These are phyloP conservation scores for Hypercompe scribonia DNA, from an alignment of 2,888 invertebrate species.

Conservation along the genomic window DNA sequence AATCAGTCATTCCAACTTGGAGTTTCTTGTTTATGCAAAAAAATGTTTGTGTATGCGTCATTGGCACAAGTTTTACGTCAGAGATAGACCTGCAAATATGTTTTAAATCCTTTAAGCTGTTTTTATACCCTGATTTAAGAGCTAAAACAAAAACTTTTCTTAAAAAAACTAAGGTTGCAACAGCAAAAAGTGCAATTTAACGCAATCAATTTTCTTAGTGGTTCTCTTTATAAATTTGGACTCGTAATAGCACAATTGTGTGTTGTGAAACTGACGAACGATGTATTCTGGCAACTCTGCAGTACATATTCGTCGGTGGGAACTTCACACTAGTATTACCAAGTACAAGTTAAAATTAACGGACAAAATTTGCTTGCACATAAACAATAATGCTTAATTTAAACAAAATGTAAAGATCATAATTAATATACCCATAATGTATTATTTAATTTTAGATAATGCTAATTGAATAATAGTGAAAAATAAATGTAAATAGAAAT, in stretches of 20 bases:
- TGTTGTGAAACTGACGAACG: slow-evolving; percentile 43
- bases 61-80: slow-evolving; percentile 2
- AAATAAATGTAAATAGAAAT: too few species aligned
- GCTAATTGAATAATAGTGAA: too few species aligned
- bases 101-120: slow-evolving; percentile 12
- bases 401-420: neutral
- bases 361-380: neutral
- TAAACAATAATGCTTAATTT: neutral
- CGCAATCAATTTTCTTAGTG: neutral
- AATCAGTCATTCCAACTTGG: neutral
- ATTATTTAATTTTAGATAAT: too few species aligned
- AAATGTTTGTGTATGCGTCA: slow-evolving; percentile 11
- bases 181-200: slow-evolving; percentile 11
- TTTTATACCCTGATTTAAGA: slow-evolving; percentile 9
- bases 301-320: slow-evolving; percentile 33
- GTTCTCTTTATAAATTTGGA: neutral
- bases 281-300: slow-evolving; percentile 38
- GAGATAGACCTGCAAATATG: neutral
- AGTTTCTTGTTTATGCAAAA: slow-evolving; percentile 11
- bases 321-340: slow-evolving; percentile 18
- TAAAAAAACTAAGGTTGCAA: neutral
- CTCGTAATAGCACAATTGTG: neutral
- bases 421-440: neutral
- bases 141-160: slow-evolving; percentile 15
- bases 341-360: neutral